phyloP scores from a whole-genome alignment of 2,113 vertebrate genomes.

The Ciconia maguari region DNA sequence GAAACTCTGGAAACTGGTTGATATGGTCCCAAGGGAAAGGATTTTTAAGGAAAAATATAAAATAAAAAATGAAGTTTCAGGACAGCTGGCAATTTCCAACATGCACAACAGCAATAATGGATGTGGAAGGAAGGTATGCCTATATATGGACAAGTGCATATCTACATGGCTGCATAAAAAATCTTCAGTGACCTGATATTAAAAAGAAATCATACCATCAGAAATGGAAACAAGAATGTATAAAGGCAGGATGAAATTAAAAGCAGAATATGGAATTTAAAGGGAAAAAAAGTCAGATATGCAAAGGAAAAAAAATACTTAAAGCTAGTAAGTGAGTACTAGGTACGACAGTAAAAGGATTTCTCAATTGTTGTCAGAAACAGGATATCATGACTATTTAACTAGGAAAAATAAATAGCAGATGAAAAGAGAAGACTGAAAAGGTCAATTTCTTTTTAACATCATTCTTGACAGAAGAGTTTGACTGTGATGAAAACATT shows the following conservation, averaged over 20 bases:
- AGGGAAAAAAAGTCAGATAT: not conserved
- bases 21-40: not conserved
- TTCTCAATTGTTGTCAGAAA: not conserved
- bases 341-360: not conserved
- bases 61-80: not conserved
- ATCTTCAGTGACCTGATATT: not conserved
- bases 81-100: not conserved
- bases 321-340: not conserved
- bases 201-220: not conserved
- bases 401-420: not conserved
- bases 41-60: not conserved
- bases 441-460: not conserved
- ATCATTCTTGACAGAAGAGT: not conserved
- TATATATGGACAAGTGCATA: not conserved
- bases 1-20: not conserved
- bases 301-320: not conserved
- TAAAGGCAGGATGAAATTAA: not conserved
- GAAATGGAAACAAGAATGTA: not conserved
- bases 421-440: not conserved
- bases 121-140: not conserved
- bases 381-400: not conserved
- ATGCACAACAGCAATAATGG: not conserved
- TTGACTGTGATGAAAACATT: not conserved
- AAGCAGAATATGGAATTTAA: not conserved
- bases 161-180: not conserved